Percentiles rank a stretch among this genome's conserved stretches.
Conservation (phyloP, 2,888 invertebrate genomes). For the Stegana nigrithorax region DNA sequence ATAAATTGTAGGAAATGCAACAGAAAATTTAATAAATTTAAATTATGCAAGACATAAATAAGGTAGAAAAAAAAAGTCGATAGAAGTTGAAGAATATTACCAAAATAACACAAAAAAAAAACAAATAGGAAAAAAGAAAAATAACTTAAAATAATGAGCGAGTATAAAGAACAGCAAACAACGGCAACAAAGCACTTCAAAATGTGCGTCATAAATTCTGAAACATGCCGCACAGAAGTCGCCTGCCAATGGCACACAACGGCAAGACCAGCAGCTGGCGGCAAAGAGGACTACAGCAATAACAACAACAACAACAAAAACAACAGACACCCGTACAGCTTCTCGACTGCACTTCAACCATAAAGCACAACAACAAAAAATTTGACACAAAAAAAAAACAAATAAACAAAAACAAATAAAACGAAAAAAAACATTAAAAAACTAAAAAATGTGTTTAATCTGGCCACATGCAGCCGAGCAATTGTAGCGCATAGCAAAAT, state of each 20-base stretch:
- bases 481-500: too few species aligned
- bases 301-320: not conserved
- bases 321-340: too few species aligned
- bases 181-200: constrained; percentile 2
- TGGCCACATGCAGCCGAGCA: not conserved
- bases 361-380: not conserved
- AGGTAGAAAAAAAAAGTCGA: too few species aligned
- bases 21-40: too few species aligned
- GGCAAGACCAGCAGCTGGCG: not conserved
- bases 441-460: not conserved
- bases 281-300: not conserved
- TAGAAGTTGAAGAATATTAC: too few species aligned
- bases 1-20: too few species aligned
- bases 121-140: not conserved
- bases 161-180: not conserved
- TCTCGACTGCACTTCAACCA: too few species aligned
- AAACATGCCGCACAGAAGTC: not conserved
- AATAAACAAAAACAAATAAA: too few species aligned
- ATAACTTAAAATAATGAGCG: not conserved
- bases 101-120: constrained; percentile 4
- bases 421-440: not conserved
- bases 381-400: not conserved
- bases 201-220: constrained; percentile 8
- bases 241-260: not conserved
- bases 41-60: too few species aligned